Conservation (phyloP, 2,888 invertebrate genomes). For the Trichogramma dendrolimi region DNA sequence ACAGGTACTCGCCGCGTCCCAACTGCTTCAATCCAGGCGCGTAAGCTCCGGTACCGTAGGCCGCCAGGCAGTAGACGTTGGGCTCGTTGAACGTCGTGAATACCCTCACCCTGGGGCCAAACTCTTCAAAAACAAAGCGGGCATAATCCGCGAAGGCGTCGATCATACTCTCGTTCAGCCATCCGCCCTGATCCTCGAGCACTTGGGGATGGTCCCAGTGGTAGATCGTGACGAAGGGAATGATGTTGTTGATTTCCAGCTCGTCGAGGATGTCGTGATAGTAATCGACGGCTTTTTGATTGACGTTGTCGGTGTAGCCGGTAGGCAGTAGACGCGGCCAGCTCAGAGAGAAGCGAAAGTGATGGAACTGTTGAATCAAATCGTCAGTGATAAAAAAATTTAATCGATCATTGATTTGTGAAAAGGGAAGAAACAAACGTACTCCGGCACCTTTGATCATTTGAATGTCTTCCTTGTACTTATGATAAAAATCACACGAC, state of each 20-base stretch:
- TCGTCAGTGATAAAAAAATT: background rate
- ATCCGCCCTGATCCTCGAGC: conserved; percentile 60
- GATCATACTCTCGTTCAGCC: conserved; percentile 60
- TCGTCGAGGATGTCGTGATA: conserved; percentile 54
- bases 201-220: conserved; percentile 65
- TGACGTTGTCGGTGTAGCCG: conserved; percentile 45
- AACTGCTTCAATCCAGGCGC: conserved; percentile 36
- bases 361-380: conserved; percentile 44
- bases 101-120: conserved; percentile 57
- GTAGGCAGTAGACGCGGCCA: conserved; percentile 56
- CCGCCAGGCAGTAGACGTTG: conserved; percentile 55
- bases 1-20: conserved; percentile 64
- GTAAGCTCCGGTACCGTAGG: conserved; percentile 47
- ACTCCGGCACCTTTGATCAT: conserved; percentile 37
- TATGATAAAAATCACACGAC: conserved; percentile 41
- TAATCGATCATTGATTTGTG: no score
- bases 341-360: conserved; percentile 46
- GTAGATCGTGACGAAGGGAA: conserved; percentile 62
- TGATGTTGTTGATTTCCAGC: conserved; percentile 57
- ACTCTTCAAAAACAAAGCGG: conserved; percentile 54
- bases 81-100: conserved; percentile 81
- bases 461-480: conserved; percentile 36
- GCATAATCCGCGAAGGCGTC: conserved; percentile 63
- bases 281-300: conserved; percentile 52
- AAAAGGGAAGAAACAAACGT: conserved; percentile 6